These are phyloP conservation scores for Tenualosa ilisha DNA, from an alignment of 2,797 vertebrate genomes.

Conservation along the genomic window DNA sequence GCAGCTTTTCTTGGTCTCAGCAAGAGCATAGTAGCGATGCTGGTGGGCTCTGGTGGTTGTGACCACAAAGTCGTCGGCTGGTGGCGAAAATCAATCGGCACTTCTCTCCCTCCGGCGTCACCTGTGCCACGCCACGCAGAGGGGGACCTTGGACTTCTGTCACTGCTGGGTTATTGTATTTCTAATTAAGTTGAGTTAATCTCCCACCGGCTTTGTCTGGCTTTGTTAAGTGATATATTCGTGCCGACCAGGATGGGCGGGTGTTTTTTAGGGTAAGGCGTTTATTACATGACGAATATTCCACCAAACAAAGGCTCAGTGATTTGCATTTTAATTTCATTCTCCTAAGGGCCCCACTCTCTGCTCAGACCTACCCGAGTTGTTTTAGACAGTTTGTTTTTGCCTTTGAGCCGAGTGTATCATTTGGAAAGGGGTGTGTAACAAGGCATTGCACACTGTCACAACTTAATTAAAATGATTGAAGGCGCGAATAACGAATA, in stretches of 20 bases:
- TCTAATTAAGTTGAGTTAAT: slow-evolving; percentile 70
- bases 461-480: slow-evolving; percentile 60
- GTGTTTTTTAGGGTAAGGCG: slow-evolving; percentile 25
- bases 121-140: slow-evolving; percentile 54
- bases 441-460: slow-evolving; percentile 45
- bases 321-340: slow-evolving; percentile 54
- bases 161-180: slow-evolving; percentile 71
- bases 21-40: slow-evolving; percentile 21
- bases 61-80: slow-evolving; percentile 47
- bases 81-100: slow-evolving; percentile 59
- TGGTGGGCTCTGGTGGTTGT: slow-evolving; percentile 34
- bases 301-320: slow-evolving; percentile 46
- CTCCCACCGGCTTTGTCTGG: slow-evolving; percentile 58
- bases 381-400: slow-evolving; percentile 30
- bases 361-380: slow-evolving; percentile 34
- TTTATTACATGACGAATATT: slow-evolving; percentile 45
- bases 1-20: not conserved
- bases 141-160: slow-evolving; percentile 66
- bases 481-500: slow-evolving; percentile 49
- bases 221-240: slow-evolving; percentile 63
- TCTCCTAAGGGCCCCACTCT: slow-evolving; percentile 34
- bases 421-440: slow-evolving; percentile 40
- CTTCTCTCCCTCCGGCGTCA: slow-evolving; percentile 56
- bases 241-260: slow-evolving; percentile 36
- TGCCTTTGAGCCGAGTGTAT: slow-evolving; percentile 25